phyloP scores from a whole-genome alignment of 2,113 vertebrate species.

The Climacteris rufus region DNA sequence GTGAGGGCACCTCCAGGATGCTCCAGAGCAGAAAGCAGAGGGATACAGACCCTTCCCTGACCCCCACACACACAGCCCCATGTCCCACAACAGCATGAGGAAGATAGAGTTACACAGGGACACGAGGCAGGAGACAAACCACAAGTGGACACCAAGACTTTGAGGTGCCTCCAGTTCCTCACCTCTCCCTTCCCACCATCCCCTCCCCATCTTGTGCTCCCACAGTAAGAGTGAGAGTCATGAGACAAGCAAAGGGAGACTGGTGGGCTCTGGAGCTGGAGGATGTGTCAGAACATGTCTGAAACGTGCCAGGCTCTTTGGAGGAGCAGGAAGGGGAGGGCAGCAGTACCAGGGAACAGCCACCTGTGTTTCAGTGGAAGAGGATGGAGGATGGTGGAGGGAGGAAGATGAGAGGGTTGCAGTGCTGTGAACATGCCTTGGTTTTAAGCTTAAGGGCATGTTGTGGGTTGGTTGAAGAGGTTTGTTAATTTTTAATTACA shows the following conservation, averaged over 20 bases:
- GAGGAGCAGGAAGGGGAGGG: background rate
- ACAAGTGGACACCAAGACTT: background rate
- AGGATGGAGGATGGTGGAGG: background rate
- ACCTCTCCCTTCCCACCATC: background rate
- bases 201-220: rapidly evolving
- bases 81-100: rapidly evolving
- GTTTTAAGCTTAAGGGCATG: background rate
- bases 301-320: background rate
- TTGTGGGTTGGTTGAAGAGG: background rate
- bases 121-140: background rate
- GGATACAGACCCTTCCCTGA: background rate
- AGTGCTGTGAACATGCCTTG: rapidly evolving
- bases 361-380: background rate
- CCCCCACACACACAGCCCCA: background rate
- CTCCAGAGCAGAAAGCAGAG: background rate
- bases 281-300: background rate
- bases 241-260: rapidly evolving
- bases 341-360: background rate
- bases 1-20: background rate
- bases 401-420: background rate
- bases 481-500: conserved; percentile 9
- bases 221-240: rapidly evolving
- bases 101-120: background rate
- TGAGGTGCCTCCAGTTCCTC: background rate
- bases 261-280: background rate